Base-by-base conservation (phyloP, 2,888 invertebrate genomes). In the Pocota personata region DNA sequence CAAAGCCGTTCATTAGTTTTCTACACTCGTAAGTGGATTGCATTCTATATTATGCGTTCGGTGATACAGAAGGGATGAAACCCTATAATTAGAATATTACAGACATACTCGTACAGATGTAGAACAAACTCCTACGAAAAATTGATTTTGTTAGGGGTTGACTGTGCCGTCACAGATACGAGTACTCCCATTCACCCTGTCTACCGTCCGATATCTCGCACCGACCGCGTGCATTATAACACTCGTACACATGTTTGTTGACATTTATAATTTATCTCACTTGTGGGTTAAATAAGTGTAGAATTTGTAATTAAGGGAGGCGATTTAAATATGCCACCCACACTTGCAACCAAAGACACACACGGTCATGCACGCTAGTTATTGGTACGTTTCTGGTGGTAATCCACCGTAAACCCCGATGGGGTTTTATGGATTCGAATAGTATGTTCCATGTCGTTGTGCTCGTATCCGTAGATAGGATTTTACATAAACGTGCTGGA, bases 171-270 rank as follows among this genome's bases (percentile, higher is more conserved):
- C 35, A n/a, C 12, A 19, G 27, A 40, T 24, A 7, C 40, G 19
- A 30, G 6, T 8, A 8, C 32, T 10, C 32, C 10, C 8, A n/a
- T 32, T 8, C 10, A 7, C 1, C 32, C 10, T 5, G 1, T 32
- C 10, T 8, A 32, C 32, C 10, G 46, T 67, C 12, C 32, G 40
- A 60, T 32, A 64, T 19, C 48, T 40, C 37, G 27, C 67, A 32
- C 24, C 52, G 67, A 62, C 69, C 52, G 83, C 73, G 62, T 64
- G 73, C 78, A 80, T 75, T 77, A 79, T 80, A 71, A 64, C 75
- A 80, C 80, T 84, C 55, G 64, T 66, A 84, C 84, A 84, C 69
- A 80, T 84, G 84, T 80, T 84, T 80, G 84, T 84, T 84, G 84
- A 80, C 79, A 75, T 84, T 84, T 80, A 75, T 71, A 84, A 84